Evolutionary conservation across 2,797 vertebrate species (phyloP).

Genomic region (Aplochiton taeniatus): DNA sequence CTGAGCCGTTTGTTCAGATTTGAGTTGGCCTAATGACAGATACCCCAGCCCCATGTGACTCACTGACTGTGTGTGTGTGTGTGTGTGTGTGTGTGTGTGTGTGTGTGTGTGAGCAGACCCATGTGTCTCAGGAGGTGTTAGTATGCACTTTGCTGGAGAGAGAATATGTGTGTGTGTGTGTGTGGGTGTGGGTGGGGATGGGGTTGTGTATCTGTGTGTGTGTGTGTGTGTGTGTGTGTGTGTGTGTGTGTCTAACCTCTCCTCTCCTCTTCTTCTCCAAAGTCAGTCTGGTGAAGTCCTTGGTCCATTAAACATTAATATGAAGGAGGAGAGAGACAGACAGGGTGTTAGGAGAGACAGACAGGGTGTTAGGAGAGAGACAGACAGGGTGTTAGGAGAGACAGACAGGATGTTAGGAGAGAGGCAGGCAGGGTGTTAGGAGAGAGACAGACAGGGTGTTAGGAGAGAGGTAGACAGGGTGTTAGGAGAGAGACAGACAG

Average conservation of each 20-base stretch:
- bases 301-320: too few species aligned
- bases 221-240: slow-evolving; percentile 32
- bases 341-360: neutral
- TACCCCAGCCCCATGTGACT: too few species aligned
- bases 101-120: neutral
- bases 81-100: neutral
- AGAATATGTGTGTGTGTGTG: neutral
- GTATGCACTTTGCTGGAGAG: too few species aligned
- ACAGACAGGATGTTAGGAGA: neutral
- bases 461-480: neutral
- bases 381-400: neutral
- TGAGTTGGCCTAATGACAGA: too few species aligned
- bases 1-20: too few species aligned
- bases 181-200: slow-evolving; percentile 31
- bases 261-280: too few species aligned
- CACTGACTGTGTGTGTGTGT: too few species aligned
- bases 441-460: neutral
- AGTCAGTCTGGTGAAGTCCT: too few species aligned
- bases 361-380: too few species aligned
- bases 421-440: neutral
- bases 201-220: slow-evolving; percentile 18
- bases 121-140: too few species aligned
- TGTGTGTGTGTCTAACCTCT: slow-evolving; percentile 18
- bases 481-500: neutral
- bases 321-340: too few species aligned